Evolutionary conservation across 1,140 invertebrate genomes (phyloP), one percentile per base, ranked within the genome.

Genomic region (Solenopsis fugax): DNA sequence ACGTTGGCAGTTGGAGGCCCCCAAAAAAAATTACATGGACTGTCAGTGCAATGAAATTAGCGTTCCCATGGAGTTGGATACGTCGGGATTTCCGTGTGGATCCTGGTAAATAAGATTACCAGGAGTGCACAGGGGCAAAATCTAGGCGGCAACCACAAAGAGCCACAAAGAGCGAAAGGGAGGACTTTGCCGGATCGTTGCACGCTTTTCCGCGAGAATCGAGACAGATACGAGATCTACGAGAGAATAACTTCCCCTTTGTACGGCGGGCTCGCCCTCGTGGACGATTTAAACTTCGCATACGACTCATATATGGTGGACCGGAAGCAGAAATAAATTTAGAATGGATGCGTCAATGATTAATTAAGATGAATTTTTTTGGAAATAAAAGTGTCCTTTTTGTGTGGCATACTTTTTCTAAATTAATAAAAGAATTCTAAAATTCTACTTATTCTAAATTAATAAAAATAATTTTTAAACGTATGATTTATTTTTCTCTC

Each of bases 111-210:
- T 81, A 82, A 86, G 76, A 86, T 86, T 80, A 81, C 10, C 10
- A 13, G n/a, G 58, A 45, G 37, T 37, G 54, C 60, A 24, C 58
- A 58, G 50, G 76, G 65, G 69, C 45, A 65, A 78, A 80, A 73
- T 67, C 45, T 48, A 34, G 41, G 58, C 71, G 80, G 65, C 58
- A 65, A 88, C 73, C 82, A 87, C 87, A 88, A 91, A 88, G 90
- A 88, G 69, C 64, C 62, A 85, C 82, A 85, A 84, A 75, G 77
- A 67, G 86, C 69, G 71, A 89, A 90, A 89, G 86, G 80, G 88
- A 88, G 82, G 82, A 89, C 89, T 92, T 91, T 92, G 48, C 78
- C 91, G 91, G 91, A 85, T 92, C 91, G 88, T 88, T 92, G 91
- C 88, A 90, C 91, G 88, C 84, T 89, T 92, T 92, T 92, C 86